Evolutionary conservation across 2,113 vertebrate genomes (phyloP).

Genomic region (Bufo gargarizans): DNA sequence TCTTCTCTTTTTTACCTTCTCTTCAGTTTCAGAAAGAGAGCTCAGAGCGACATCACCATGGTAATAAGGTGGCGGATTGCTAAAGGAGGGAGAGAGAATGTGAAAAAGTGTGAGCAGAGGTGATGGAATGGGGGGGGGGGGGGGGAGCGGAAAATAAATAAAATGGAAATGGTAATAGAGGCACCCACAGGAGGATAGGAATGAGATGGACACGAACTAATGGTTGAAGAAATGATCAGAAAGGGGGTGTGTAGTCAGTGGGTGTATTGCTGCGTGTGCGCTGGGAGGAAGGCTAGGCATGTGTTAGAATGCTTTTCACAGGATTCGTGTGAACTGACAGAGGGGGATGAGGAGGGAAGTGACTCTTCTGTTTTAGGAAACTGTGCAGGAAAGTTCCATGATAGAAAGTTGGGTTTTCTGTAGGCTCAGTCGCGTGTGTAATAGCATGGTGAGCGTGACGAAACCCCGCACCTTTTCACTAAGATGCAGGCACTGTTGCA

Average conservation of each 20-base stretch:
- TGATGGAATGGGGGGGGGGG: constrained; percentile 40
- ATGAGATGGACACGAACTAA: constrained; percentile 22
- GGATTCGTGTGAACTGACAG: constrained; percentile 31
- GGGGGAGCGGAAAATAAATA: constrained; percentile 13
- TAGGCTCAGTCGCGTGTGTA: not conserved
- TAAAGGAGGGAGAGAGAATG: constrained; percentile 44
- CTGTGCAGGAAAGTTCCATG: constrained; percentile 22
- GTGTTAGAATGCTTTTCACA: constrained; percentile 33
- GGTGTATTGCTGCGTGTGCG: constrained; percentile 44
- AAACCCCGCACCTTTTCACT: not conserved
- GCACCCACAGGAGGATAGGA: constrained; percentile 29
- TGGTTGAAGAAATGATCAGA: constrained; percentile 30
- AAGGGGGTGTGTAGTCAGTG: constrained; percentile 43
- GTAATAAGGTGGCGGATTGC: constrained; percentile 54
- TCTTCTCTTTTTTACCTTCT: constrained; percentile 59
- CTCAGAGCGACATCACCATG: constrained; percentile 58
- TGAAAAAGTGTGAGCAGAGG: constrained; percentile 43
- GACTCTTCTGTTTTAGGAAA: constrained; percentile 32
- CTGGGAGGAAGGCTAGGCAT: constrained; percentile 36
- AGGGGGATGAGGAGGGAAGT: constrained; percentile 11
- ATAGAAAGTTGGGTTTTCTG: not conserved
- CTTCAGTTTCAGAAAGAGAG: constrained; percentile 55
- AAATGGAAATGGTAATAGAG: constrained; percentile 36
- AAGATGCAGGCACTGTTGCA: not conserved
- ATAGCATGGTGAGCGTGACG: not conserved